Evolutionary conservation across 2,888 invertebrate species (phyloP), one percentile per base, ranked within the genome.

Genomic region (Ischnus inquisitorius): DNA sequence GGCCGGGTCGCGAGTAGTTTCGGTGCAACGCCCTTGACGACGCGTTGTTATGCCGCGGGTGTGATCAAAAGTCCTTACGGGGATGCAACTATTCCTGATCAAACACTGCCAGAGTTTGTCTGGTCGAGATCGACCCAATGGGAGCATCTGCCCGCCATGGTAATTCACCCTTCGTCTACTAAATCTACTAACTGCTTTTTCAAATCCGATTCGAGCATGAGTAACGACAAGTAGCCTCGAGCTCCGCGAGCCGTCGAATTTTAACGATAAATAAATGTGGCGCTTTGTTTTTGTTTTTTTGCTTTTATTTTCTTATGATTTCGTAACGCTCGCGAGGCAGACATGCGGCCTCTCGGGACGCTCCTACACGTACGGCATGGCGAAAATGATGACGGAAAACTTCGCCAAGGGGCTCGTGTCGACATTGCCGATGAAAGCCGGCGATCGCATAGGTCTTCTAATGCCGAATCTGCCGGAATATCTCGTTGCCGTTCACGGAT

Each of bases 401-500:
- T 96, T 95, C 87, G 95, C 96, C 1, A 94, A 94, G 74, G 95
- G 95, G 0, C 93, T 96, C 25, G 88, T 95, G 0, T 94, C 95
- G 0, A 94, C 94, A 67, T 92, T 96, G 81, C 94, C 95, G 8
- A 92, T 96, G 86, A 93, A 94, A 86, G 95, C 95, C 0, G 95
- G 96, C 1, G 96, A 97, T 71, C 95, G 95, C 19, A 92, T 97
- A 1, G 96, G 96, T 0, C 93, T 97, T 25, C 94, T 96, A 46
- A 92, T 96, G 86, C 96, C 96, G 5, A 97, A 97, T 91, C 94
- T 96, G 74, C 96, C 96, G 0, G 96, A 97, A 93, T 96, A 95
- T 90, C 94, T 95, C 10, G 94, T 96, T 28, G 94, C 95, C n/a
- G 95, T 96, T 65, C 95, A 96, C 88, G 96, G 96, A 2, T 95